Conservation (phyloP, 2,113 vertebrate genomes). For the Acanthisitta chloris region DNA sequence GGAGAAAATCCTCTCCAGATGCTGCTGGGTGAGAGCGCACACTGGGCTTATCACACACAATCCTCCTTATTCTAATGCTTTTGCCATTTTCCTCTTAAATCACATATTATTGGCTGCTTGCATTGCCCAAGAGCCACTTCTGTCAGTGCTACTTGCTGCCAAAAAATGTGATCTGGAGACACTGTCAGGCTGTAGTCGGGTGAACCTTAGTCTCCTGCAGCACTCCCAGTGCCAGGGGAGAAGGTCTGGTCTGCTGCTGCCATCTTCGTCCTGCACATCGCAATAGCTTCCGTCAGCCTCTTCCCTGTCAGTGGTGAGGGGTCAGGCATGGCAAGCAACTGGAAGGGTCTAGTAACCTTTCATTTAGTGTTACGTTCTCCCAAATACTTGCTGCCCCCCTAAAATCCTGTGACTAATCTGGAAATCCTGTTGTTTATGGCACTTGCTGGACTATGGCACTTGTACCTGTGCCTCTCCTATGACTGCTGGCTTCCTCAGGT, state of each 20-base stretch:
- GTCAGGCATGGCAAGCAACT: neutral
- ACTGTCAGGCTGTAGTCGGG: neutral
- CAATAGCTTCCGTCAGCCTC: neutral
- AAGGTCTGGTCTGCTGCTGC: slow-evolving; percentile 19
- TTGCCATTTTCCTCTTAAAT: slow-evolving; percentile 17
- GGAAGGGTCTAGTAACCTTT: neutral
- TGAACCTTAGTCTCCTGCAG: neutral
- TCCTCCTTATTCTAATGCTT: slow-evolving; percentile 40
- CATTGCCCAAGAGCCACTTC: neutral
- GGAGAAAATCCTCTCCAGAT: slow-evolving; percentile 98
- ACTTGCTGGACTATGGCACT: rapidly evolving
- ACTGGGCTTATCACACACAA: slow-evolving; percentile 61
- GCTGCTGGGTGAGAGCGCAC: slow-evolving; percentile 73
- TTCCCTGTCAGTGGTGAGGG: neutral
- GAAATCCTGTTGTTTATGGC: neutral
- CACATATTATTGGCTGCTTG: neutral
- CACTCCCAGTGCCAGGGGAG: neutral
- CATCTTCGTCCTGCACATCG: neutral
- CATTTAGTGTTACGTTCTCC: neutral
- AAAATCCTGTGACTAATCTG: neutral
- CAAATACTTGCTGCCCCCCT: neutral
- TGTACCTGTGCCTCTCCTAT: neutral
- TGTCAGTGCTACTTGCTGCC: neutral
- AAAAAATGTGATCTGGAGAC: slow-evolving; percentile 13
- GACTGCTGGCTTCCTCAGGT: neutral